Evolutionary conservation across 2,797 vertebrate genomes (phyloP), one percentile per base, ranked within the genome.

Genomic region (Lates japonicus): DNA sequence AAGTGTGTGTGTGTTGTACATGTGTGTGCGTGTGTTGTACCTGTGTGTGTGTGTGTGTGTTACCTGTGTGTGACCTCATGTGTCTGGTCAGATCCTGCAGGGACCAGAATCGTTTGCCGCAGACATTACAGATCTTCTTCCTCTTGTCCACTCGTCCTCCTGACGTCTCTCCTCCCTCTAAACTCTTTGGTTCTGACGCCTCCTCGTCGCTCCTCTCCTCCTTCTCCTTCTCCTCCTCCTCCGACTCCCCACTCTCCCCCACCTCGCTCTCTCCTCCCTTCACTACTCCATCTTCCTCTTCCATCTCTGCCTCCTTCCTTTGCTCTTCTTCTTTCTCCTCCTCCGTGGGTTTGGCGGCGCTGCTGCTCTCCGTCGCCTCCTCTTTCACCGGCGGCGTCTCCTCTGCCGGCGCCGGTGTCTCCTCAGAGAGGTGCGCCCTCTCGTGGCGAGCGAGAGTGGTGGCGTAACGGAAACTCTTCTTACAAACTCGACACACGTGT

Each of bases 1-100:
- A 29, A 29, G 25, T 29, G 25, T 31, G 41, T 29, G 22, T 57
- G 22, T 42, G 49, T 31, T 7, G 35, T 58, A 0, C 8, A 19
- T 42, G 29, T 54, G 48, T 62, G 44, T 61, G 37, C 48, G n/a
- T 14, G 48, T 55, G 33, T 59, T n/a, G n/a, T n/a, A n/a, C n/a
- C n/a, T 57, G n/a, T 14, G 48, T 55, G 33, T 59, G 57, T 70
- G 57, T 62, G 54, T 63, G 12, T 60, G 25, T 29, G 25, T 29
- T 29, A 98, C 97, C 98, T 94, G 98, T 99, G 93, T 99, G 98
- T 25, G 98, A 99, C 89, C 98, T 93, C 96, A 98, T 99, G 93
- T 99, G 98, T 70, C 98, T 91, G 0, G 98, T 99, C 91, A 99
- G 95, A 92, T 99, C 98, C 91, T 99, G 98, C 85, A 99, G 96